A percentile compares a stretch with the other conserved stretches of the same genome.
Conservation (phyloP, 2,113 vertebrate genomes). For the Podiceps cristatus region DNA sequence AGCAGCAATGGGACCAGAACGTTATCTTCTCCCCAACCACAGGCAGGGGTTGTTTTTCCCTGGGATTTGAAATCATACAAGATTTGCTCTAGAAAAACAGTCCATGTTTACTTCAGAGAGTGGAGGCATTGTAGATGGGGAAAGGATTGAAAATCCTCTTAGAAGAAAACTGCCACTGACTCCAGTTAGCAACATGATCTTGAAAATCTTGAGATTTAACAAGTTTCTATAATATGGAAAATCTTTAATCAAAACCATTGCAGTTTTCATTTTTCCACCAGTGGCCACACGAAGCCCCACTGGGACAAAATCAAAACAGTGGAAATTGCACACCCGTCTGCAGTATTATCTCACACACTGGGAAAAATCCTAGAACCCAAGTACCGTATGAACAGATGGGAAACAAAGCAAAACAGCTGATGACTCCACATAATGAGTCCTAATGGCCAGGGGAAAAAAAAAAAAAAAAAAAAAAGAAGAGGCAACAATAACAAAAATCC, state of each 20-base stretch:
- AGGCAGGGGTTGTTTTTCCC: not conserved
- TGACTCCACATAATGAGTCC: slow-evolving; percentile 20
- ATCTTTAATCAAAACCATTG: not conserved
- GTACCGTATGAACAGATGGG: slow-evolving; percentile 31
- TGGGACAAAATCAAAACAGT: slow-evolving; percentile 3
- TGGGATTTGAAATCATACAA: not conserved
- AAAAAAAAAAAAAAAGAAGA: not conserved
- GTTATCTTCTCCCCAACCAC: not conserved
- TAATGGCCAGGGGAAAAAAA: not conserved
- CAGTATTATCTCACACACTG: not conserved
- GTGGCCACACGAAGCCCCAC: not conserved
- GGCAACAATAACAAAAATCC: not conserved
- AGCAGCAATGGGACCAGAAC: not conserved
- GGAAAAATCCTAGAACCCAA: not conserved
- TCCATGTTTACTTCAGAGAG: not conserved
- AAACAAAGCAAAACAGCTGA: slow-evolving; percentile 47
- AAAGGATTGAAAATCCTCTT: not conserved
- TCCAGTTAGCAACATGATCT: not conserved
- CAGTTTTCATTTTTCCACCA: not conserved
- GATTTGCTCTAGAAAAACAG: not conserved
- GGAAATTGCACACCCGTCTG: not conserved
- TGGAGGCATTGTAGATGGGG: not conserved
- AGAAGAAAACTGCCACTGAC: not conserved
- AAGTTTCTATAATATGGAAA: not conserved
- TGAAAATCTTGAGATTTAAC: not conserved